Evolutionary conservation across 1,140 invertebrate genomes (phyloP).

Genomic region (Theocolax elegans): DNA sequence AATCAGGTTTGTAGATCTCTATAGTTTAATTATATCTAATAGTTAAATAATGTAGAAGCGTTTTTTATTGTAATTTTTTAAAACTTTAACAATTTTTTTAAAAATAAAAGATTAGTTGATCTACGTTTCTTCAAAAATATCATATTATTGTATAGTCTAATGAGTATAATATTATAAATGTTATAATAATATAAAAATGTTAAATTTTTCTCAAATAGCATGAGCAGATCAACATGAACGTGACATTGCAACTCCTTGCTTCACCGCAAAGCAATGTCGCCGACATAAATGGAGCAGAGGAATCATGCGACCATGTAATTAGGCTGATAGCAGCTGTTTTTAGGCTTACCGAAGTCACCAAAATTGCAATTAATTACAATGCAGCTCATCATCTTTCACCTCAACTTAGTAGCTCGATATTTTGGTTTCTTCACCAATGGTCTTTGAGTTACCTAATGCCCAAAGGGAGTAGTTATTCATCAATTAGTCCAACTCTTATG

Average conservation of each 20-base stretch:
- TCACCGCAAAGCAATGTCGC: conserved; percentile 64
- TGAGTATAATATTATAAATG: too few relatives aligned
- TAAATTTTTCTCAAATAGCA: conserved; percentile 25
- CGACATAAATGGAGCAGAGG: conserved; percentile 68
- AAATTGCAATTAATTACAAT: conserved; percentile 72
- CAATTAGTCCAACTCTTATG: conserved; percentile 70
- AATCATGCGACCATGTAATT: conserved; percentile 72
- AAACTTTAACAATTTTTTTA: too few relatives aligned
- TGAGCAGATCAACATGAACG: conserved; percentile 60
- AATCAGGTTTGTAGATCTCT: conserved; percentile 64
- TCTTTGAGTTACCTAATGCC: conserved; percentile 80
- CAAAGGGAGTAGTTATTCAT: conserved; percentile 75
- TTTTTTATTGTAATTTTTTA: background rate
- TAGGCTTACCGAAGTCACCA: conserved; percentile 77
- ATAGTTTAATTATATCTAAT: too few relatives aligned
- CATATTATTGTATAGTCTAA: too few relatives aligned
- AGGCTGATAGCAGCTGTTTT: conserved; percentile 76
- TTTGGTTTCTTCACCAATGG: conserved; percentile 86
- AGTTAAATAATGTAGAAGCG: too few relatives aligned
- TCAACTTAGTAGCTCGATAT: conserved; percentile 80
- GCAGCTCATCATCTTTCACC: conserved; percentile 78
- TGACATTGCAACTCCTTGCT: conserved; percentile 65
- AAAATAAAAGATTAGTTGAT: too few relatives aligned
- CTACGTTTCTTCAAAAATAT: too few relatives aligned
- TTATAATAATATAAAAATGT: too few relatives aligned